Conservation (phyloP, 2,113 vertebrate genomes). For the Catharus fuscescens region DNA sequence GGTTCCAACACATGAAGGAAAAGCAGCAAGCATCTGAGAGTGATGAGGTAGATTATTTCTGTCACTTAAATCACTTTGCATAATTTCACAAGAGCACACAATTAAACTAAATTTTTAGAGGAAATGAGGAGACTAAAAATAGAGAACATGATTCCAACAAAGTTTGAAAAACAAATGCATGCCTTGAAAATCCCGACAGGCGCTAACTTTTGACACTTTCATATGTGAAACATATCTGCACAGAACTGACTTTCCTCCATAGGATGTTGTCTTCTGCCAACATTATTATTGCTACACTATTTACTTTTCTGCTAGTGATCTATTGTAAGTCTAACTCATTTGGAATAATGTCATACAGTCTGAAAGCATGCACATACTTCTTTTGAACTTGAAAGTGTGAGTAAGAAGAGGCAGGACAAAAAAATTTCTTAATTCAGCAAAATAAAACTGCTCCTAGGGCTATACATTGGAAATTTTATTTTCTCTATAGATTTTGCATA, state of each 20-base stretch:
- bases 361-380: background rate
- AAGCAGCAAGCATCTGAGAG: background rate
- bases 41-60: background rate
- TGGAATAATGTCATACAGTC: background rate
- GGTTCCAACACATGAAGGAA: background rate
- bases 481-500: constrained; percentile 19
- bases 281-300: background rate
- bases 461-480: constrained; percentile 30
- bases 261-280: background rate
- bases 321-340: background rate
- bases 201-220: background rate
- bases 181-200: background rate
- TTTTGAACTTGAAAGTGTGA: background rate
- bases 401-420: background rate
- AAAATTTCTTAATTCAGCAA: constrained; percentile 35
- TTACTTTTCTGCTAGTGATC: background rate
- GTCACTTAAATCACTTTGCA: constrained; percentile 4
- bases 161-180: background rate
- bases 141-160: constrained; percentile 5
- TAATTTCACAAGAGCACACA: constrained; percentile 29
- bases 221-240: background rate
- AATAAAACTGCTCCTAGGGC: constrained; percentile 41
- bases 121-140: constrained; percentile 20
- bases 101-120: constrained; percentile 28
- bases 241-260: background rate